Evolutionary conservation across 2,888 invertebrate species (phyloP).

Genomic region (Pristionchus mayeri): DNA sequence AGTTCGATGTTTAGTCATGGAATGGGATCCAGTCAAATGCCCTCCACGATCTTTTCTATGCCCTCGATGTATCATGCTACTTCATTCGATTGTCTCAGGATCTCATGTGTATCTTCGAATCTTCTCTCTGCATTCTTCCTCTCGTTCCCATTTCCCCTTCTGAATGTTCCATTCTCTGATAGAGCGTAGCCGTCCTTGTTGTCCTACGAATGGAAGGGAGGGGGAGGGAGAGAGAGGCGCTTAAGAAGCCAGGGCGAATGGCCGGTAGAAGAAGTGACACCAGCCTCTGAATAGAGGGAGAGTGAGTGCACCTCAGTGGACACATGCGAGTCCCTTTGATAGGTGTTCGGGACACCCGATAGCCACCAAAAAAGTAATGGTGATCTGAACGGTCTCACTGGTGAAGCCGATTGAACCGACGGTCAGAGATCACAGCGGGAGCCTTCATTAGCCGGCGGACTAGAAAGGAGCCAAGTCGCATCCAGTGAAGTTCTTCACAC

Average conservation of each 20-base stretch:
- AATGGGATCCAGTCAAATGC: neutral
- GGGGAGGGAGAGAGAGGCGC: neutral
- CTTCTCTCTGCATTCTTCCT: neutral
- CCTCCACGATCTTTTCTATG: neutral
- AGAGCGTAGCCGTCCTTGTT: constrained; percentile 45
- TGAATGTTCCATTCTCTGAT: constrained; percentile 15
- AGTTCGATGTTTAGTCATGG: constrained; percentile 17
- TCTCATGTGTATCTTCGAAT: neutral
- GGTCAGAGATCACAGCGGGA: neutral
- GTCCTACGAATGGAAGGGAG: constrained; percentile 17
- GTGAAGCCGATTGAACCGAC: neutral
- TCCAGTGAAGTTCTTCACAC: no score
- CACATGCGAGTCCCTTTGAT: neutral
- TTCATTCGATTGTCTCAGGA: neutral
- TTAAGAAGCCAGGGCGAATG: constrained; percentile 31
- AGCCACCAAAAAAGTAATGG: neutral
- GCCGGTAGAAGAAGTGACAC: constrained; percentile 41
- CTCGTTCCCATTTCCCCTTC: constrained; percentile 1
- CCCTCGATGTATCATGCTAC: neutral
- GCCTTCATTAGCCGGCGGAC: no score
- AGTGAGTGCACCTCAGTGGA: neutral
- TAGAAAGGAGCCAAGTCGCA: no score
- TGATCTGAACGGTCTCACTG: neutral
- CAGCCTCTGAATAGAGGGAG: neutral
- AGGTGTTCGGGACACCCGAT: constrained; percentile 26